A percentile compares a stretch with the other conserved stretches of the same genome.
phyloP scores from a whole-genome alignment of 2,888 invertebrate genomes.

The Machimus rusticus region DNA sequence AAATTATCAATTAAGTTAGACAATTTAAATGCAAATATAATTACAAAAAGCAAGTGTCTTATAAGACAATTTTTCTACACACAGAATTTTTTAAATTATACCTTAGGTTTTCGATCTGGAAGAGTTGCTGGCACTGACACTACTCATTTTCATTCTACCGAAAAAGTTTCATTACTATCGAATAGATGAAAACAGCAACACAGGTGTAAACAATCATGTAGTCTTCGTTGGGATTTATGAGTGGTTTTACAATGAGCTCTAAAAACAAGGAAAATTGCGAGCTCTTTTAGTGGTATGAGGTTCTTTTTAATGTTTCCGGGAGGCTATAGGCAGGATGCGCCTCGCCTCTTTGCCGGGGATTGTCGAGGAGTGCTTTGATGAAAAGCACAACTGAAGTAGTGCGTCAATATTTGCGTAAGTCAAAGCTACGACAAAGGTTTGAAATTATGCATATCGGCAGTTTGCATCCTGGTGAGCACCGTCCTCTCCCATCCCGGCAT shows the following conservation, averaged over 20 bases:
- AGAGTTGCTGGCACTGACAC: slow-evolving; percentile 1
- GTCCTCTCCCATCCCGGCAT: not conserved
- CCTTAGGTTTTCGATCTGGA: not conserved
- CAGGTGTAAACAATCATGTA: not conserved
- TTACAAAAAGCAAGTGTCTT: not conserved
- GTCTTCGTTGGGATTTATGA: not conserved
- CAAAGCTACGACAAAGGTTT: not conserved
- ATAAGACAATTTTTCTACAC: not conserved
- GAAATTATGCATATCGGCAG: slow-evolving; percentile 28
- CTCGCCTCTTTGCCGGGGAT: not conserved
- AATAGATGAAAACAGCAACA: slow-evolving; percentile 3
- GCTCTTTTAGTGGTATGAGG: not conserved
- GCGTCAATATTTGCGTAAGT: slow-evolving; percentile 37
- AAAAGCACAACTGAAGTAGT: slow-evolving; percentile 37
- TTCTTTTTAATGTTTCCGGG: not conserved
- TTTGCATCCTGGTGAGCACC: not conserved
- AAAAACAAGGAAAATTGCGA: slow-evolving; percentile 9
- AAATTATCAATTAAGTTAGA: no score
- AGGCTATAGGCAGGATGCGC: not conserved
- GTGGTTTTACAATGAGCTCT: slow-evolving; percentile 27
- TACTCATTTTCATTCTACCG: slow-evolving; percentile 25
- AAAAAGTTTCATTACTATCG: slow-evolving; percentile 30
- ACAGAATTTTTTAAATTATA: not conserved
- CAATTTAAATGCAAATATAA: not conserved
- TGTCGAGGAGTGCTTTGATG: slow-evolving; percentile 15